Evolutionary conservation across 2,888 invertebrate species (phyloP).

Genomic region (Hyles lineata): DNA sequence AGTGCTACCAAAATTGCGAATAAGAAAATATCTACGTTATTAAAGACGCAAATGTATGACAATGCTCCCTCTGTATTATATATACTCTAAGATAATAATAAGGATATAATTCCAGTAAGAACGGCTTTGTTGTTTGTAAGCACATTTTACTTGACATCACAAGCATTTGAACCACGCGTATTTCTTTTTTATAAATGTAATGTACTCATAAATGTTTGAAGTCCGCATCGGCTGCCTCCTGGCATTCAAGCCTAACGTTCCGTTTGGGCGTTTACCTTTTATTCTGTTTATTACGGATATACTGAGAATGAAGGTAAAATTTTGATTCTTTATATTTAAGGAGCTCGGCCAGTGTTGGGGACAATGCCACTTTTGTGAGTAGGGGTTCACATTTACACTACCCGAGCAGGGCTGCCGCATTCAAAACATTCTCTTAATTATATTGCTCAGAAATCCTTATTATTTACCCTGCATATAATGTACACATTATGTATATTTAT

Average conservation of each 20-base stretch:
- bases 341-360: constrained; percentile 32
- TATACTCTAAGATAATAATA: background rate
- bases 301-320: constrained; percentile 19
- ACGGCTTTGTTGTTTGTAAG: background rate
- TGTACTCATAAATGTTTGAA: constrained; percentile 12
- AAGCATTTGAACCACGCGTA: background rate
- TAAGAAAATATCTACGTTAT: no score
- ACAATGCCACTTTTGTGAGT: constrained; percentile 35
- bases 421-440: background rate
- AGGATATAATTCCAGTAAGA: background rate
- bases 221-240: background rate
- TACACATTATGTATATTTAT: background rate
- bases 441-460: background rate
- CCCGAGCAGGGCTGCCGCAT: constrained; percentile 43
- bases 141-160: background rate
- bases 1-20: no score
- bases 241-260: constrained; percentile 8
- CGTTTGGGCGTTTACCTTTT: background rate
- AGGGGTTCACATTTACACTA: constrained; percentile 43
- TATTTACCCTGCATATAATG: background rate
- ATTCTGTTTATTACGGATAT: constrained; percentile 21
- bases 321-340: constrained; percentile 41
- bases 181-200: background rate
- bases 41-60: no score
- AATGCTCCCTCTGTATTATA: no score